Conservation (phyloP, 2,888 invertebrate species). For the Chymomyza procnemis region DNA sequence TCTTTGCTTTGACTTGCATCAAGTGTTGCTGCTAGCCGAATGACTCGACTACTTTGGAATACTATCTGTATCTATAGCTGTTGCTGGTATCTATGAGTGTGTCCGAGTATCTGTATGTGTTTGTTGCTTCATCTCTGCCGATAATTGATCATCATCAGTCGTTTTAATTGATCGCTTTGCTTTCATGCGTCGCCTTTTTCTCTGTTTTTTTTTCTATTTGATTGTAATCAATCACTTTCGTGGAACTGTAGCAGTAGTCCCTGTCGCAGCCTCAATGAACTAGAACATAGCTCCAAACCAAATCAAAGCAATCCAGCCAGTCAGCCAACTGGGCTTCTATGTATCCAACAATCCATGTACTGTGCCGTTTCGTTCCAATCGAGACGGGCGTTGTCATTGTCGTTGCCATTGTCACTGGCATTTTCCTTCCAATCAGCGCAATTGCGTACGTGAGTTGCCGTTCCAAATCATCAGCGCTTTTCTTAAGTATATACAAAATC, state of each 20-base stretch:
- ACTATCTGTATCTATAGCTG: too few species aligned
- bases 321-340: too few species aligned
- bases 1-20: neutral
- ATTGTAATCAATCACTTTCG: slow-evolving; percentile 74
- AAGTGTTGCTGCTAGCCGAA: neutral
- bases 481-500: neutral
- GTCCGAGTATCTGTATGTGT: slow-evolving; percentile 31
- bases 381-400: neutral
- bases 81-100: neutral
- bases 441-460: slow-evolving; percentile 66
- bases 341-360: neutral
- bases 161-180: slow-evolving; percentile 68
- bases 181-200: slow-evolving; percentile 38
- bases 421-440: slow-evolving; percentile 59
- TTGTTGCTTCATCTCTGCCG: slow-evolving; percentile 13
- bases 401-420: slow-evolving; percentile 29
- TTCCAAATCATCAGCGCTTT: slow-evolving; percentile 28
- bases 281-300: neutral
- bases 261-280: slow-evolving; percentile 3
- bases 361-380: neutral
- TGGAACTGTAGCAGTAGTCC: slow-evolving; percentile 42
- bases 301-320: too few species aligned
- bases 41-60: neutral
- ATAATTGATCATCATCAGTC: slow-evolving; percentile 64
- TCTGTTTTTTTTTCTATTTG: slow-evolving; percentile 42